phyloP scores from a whole-genome alignment of 2,113 vertebrate genomes.

The Bucco capensis region DNA sequence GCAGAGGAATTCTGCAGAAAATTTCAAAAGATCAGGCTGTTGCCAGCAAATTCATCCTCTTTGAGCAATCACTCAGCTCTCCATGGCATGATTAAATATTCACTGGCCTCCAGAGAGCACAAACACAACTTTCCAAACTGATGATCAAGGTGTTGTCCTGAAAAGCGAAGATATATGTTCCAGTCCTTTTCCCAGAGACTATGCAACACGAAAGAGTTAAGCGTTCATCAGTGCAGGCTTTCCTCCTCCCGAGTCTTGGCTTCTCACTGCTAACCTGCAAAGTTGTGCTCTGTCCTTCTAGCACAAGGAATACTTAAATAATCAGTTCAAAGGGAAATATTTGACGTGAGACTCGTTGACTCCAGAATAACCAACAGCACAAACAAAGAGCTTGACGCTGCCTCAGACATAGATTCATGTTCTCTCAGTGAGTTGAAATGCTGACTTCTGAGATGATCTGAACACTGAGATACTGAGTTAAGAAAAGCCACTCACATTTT shows the following conservation, averaged over 20 bases:
- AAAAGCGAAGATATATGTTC: not conserved
- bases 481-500: not conserved
- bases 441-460: not conserved
- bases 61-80: not conserved
- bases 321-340: not conserved
- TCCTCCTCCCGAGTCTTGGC: not conserved
- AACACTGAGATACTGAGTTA: not conserved
- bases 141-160: not conserved
- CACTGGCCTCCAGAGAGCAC: not conserved
- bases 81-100: not conserved
- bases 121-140: not conserved
- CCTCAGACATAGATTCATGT: not conserved
- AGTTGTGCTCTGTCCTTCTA: not conserved
- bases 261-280: not conserved
- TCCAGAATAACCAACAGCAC: not conserved
- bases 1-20: not conserved
- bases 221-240: not conserved
- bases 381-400: not conserved
- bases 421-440: not conserved
- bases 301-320: not conserved
- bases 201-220: not conserved
- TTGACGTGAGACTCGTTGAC: not conserved
- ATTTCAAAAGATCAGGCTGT: not conserved
- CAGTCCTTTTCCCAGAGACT: not conserved
- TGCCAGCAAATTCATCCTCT: conserved; percentile 4